Base-by-base conservation (phyloP, 2,888 invertebrate genomes). In the Drosophila eohydei region DNA sequence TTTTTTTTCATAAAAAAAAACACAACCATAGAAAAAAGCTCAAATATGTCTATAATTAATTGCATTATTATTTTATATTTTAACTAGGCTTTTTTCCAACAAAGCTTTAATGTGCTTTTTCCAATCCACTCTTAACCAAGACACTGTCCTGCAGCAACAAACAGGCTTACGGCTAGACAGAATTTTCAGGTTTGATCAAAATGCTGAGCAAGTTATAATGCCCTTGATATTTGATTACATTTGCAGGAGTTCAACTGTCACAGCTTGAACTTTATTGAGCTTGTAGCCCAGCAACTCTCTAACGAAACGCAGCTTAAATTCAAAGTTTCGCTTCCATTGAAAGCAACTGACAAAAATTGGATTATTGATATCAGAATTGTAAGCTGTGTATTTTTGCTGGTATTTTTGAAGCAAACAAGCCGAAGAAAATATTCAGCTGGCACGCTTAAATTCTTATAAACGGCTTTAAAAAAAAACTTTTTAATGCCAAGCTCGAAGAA, bases 281-380 rank as follows among this genome's bases (percentile, higher is more conserved):
- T 16, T 30, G 14, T 4, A n/a, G 1, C 26, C 21, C 3, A 32
- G 48, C 28, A 52, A 34, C 14, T 36, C 12, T 34, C 28, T 28
- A 5, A 4, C 9, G 26, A 11, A 26, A 38, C 12, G 54, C n/a
- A 54, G n/a, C 28, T 40, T 28, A 40, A 40, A 4, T 30, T 32
- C 6, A 32, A 56, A 34, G 43, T 32, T 32, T 21, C 21, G 32
- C 41, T 14, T 14, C 32, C 43, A 43, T 12, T 14, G 38, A 32
- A 34, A 52, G 41, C 43, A 32, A 52, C 34, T 43, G 46, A 46
- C 62, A 71, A 66, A 85, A 85, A 86, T 81, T 73, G 84, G 83
- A 83, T 83, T 83, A 86, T 86, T 86, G 83, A 83, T 83, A 83
- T 81, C 86, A 79, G 63, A 21, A 64, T 44, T 75, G 74, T 83